Evolutionary conservation across 2,888 invertebrate species (phyloP).

Genomic region (Plusia festucae): DNA sequence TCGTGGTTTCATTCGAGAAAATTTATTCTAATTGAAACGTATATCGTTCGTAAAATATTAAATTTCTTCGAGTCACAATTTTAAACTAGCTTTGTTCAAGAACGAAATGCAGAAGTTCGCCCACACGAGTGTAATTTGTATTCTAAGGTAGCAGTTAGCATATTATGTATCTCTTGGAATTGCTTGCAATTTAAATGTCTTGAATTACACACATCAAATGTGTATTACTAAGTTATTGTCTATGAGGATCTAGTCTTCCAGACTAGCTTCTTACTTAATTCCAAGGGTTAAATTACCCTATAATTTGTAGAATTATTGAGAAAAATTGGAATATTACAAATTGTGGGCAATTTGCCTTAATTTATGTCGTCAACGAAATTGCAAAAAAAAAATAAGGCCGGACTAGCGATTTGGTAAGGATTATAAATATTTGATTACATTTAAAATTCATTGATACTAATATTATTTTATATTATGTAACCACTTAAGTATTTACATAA

Average conservation of each 20-base stretch:
- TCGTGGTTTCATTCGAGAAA: not conserved
- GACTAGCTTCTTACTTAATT: too few species aligned
- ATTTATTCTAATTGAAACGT: slow-evolving; percentile 4
- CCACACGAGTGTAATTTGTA: slow-evolving; percentile 44
- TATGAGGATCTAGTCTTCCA: too few species aligned
- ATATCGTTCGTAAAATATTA: not conserved
- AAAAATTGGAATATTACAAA: too few species aligned
- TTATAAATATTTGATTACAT: too few species aligned
- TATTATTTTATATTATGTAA: not conserved
- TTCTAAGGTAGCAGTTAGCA: slow-evolving; percentile 25
- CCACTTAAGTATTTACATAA: not conserved
- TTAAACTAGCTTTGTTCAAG: slow-evolving; percentile 24
- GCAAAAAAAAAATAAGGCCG: too few species aligned
- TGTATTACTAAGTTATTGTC: too few species aligned
- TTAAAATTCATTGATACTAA: not conserved
- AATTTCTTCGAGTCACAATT: slow-evolving; percentile 6
- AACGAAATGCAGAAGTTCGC: slow-evolving; percentile 20
- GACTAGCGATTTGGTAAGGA: too few species aligned
- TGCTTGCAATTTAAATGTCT: slow-evolving; percentile 19
- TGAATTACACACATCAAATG: too few species aligned
- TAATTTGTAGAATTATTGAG: too few species aligned
- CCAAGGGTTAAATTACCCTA: too few species aligned
- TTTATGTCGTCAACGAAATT: too few species aligned
- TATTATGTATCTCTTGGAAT: slow-evolving; percentile 26
- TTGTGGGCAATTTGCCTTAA: too few species aligned